Conservation (phyloP, 2,797 vertebrate species). For the Brotula barbata region DNA sequence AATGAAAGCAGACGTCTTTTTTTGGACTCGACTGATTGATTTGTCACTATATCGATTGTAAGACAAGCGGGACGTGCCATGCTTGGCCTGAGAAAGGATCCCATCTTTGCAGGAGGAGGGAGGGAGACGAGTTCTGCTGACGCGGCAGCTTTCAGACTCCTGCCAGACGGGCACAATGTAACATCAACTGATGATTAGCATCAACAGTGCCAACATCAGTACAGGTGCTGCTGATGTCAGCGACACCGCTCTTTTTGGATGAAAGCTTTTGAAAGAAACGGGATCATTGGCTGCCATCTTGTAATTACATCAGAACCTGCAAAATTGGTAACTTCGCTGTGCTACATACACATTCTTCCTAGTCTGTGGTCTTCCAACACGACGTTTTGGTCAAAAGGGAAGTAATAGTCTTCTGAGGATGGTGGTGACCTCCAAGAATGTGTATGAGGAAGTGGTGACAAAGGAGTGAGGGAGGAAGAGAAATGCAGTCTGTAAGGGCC, state of each 20-base stretch:
- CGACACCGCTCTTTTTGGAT: conserved; percentile 31
- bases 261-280: conserved; percentile 45
- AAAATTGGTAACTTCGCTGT: conserved; percentile 45
- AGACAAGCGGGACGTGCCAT: conserved; percentile 47
- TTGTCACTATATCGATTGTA: conserved; percentile 66
- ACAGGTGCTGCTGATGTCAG: conserved; percentile 42
- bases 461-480: conserved; percentile 63
- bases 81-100: conserved; percentile 51
- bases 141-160: conserved; percentile 39
- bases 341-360: conserved; percentile 40
- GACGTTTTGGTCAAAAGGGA: conserved; percentile 52
- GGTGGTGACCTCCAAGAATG: conserved; percentile 43
- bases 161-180: conserved; percentile 47
- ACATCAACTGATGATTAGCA: conserved; percentile 37
- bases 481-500: conserved; percentile 72
- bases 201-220: conserved; percentile 37
- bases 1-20: conserved; percentile 1
- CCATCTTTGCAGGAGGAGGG: conserved; percentile 41
- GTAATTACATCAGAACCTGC: conserved; percentile 37
- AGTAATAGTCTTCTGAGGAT: conserved; percentile 42
- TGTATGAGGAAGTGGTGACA: conserved; percentile 54
- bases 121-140: conserved; percentile 44
- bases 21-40: conserved; percentile 57
- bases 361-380: conserved; percentile 48
- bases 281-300: conserved; percentile 30